Base-by-base conservation (phyloP, 2,797 vertebrate genomes). In the Cercopithecus mitis region DNA sequence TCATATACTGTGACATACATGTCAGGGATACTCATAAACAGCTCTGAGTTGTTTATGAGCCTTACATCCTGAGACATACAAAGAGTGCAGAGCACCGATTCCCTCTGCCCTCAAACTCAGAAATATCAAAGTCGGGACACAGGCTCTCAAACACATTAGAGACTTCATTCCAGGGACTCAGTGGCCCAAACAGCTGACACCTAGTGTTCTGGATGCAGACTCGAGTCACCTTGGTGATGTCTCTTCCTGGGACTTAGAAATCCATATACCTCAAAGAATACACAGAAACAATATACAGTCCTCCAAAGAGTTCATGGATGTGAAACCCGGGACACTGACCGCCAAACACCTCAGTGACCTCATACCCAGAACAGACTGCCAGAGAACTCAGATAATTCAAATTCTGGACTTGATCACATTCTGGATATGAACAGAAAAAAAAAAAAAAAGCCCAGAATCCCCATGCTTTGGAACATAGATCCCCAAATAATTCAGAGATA, bases 361-460 rank as follows among this genome's bases (percentile, higher is more conserved):
- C 83, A 80, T 4, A 57, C 22, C 41, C 55, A 84, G 77, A 67
- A 90, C 7, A 79, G 87, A 79, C 61, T 64, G 70, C 52, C 52
- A 58, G 73, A n/a, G 70, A 82, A 76, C 58, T 73, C 87, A 14
- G 41, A 80, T 64, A 67, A 55, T 77, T 67, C 77, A 58, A 88
- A 84, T 79, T 55, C 82, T 86, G 87, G 61, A 83, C 30, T 55
- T n/a, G 61, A 64, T 50, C 80, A 91, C 57, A n/a, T 85, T 72
- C 81, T 92, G 30, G 75, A 57, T 12, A 45, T 73, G 39, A 92
- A 79, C 10, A 79, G 70, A 90, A 88, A 92, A 88, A 92, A 88
- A 92, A 85, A 92, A 88, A 85, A 83, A 86, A 36, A 61, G 22
- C 36, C 41, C 91, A 93, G 88, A 88, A 67, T 88, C 30, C n/a